These are phyloP conservation scores for Drosophila tsacasi DNA, from an alignment of 1,140 invertebrate genomes.

Conservation along the genomic window DNA sequence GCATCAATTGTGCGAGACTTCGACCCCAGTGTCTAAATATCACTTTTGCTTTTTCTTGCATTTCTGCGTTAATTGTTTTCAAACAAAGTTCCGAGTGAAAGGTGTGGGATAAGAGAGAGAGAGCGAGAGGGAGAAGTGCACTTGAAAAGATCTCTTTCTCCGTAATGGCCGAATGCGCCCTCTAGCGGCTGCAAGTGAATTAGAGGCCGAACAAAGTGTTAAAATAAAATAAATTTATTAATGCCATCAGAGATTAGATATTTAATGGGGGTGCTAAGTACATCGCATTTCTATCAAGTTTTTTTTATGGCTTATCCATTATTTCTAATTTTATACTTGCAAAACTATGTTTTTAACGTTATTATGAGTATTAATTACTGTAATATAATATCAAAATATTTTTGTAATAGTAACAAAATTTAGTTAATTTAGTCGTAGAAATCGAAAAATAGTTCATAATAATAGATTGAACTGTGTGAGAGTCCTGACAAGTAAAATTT, in stretches of 20 bases:
- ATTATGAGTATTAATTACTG: no score
- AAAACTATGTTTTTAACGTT: no score
- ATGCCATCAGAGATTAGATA: constrained; percentile 2
- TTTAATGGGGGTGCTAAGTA: background rate
- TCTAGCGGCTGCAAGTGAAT: constrained; percentile 1
- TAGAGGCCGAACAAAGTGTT: constrained; percentile 5
- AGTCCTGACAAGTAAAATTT: background rate
- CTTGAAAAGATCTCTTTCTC: constrained; percentile 15
- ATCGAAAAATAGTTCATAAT: background rate
- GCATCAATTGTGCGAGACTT: constrained; percentile 3
- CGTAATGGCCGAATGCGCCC: background rate
- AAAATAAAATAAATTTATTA: constrained; percentile 19
- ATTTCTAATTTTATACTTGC: background rate
- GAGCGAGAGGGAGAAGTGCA: constrained; percentile 9
- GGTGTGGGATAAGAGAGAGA: background rate
- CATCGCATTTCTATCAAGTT: background rate
- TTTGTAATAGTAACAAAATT: no score
- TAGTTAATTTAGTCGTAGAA: background rate
- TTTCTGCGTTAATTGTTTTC: constrained; percentile 26
- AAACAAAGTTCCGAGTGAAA: constrained; percentile 18
- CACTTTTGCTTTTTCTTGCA: constrained; percentile 39
- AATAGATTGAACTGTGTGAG: background rate
- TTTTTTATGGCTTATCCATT: background rate
- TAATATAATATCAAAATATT: no score
- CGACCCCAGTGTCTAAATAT: constrained; percentile 4